Conservation (phyloP, 35 echinoderm and acorn worm genomes). For the Lytechinus variegatus region DNA sequence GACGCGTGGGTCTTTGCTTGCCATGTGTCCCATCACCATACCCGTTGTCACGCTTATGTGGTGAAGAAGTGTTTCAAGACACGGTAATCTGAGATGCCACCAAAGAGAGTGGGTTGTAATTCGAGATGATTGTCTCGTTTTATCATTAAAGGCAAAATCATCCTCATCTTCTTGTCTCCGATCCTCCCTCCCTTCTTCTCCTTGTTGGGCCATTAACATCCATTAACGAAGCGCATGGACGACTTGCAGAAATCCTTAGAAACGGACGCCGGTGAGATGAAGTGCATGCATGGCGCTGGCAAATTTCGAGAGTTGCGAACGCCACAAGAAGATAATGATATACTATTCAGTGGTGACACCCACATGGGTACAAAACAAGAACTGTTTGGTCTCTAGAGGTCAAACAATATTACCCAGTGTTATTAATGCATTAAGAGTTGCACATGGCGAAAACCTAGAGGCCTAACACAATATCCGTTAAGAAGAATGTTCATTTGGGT, state of each 20-base stretch:
- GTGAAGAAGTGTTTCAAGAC: background rate
- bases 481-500: too few relatives aligned
- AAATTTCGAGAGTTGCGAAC: background rate
- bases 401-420: background rate
- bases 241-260: background rate
- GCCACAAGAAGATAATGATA: background rate
- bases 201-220: slow-evolving; percentile 10
- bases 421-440: too few relatives aligned
- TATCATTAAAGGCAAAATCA: slow-evolving; percentile 30
- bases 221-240: background rate
- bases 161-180: background rate
- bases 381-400: background rate
- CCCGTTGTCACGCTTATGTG: slow-evolving; percentile 9
- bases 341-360: background rate
- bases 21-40: too few relatives aligned
- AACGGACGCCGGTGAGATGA: background rate
- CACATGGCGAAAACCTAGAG: too few relatives aligned
- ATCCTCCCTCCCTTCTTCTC: slow-evolving; percentile 20
- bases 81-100: slow-evolving; percentile 16
- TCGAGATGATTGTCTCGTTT: slow-evolving; percentile 15
- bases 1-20: background rate
- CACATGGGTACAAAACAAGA: background rate
- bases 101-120: background rate
- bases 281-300: background rate
- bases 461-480: too few relatives aligned